Evolutionary conservation across 1,140 invertebrate genomes (phyloP).

Genomic region (Wasmannia auropunctata): DNA sequence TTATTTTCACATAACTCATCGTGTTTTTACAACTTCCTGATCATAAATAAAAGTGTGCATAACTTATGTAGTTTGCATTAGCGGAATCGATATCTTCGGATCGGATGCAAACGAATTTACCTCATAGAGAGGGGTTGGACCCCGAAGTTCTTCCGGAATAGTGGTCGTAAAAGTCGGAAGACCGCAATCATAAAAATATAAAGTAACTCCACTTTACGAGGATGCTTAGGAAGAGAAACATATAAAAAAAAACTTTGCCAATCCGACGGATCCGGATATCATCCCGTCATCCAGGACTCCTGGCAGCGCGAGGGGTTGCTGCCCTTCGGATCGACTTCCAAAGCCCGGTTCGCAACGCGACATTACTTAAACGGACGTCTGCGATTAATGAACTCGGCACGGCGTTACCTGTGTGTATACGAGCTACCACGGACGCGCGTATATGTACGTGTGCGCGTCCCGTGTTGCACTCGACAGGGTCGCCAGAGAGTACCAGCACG

Average conservation of each 20-base stretch:
- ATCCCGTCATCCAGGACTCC: constrained; percentile 1
- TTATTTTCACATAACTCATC: background rate
- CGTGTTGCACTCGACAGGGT: constrained; percentile 44
- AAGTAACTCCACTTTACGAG: background rate
- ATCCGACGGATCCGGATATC: background rate
- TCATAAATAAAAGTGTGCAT: background rate
- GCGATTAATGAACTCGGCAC: constrained; percentile 53
- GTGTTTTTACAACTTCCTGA: background rate
- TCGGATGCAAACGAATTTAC: constrained; percentile 19
- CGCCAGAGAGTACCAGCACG: constrained; percentile 38
- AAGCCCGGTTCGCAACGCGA: background rate
- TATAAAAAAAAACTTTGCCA: background rate
- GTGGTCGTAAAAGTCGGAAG: constrained; percentile 14
- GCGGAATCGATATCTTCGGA: background rate
- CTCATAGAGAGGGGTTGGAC: background rate
- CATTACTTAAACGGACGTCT: constrained; percentile 10
- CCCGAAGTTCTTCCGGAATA: background rate
- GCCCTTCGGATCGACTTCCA: background rate
- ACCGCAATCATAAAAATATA: constrained; percentile 48
- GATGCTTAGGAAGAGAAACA: background rate
- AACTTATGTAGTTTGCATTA: constrained; percentile 2
- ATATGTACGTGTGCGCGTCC: background rate
- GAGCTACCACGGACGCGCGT: background rate
- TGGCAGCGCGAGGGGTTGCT: background rate
- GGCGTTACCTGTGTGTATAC: constrained; percentile 22